phyloP scores from a whole-genome alignment of 2,797 vertebrate species.

The Philypnodon macrostomus region DNA sequence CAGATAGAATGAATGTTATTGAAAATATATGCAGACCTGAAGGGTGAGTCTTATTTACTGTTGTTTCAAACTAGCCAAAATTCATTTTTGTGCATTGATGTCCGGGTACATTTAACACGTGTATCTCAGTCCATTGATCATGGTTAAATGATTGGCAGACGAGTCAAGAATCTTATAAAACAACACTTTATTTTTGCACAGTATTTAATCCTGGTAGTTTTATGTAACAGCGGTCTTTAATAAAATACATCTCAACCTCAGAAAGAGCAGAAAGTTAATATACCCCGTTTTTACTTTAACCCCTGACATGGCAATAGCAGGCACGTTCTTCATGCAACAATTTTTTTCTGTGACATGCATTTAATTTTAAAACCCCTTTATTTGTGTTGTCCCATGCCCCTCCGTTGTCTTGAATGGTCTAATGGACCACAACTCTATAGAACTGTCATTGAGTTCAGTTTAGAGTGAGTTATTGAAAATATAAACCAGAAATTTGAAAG shows the following conservation, averaged over 20 bases:
- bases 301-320: slow-evolving; percentile 63
- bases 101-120: too few species aligned
- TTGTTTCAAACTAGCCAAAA: too few species aligned
- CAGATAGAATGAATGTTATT: slow-evolving; percentile 71
- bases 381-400: background rate
- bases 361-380: slow-evolving; percentile 43
- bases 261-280: slow-evolving; percentile 23
- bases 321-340: slow-evolving; percentile 80
- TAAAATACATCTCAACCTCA: slow-evolving; percentile 75
- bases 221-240: slow-evolving; percentile 73
- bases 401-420: slow-evolving; percentile 10
- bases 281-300: slow-evolving; percentile 16
- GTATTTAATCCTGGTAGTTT: slow-evolving; percentile 64
- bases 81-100: too few species aligned
- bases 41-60: slow-evolving; percentile 55
- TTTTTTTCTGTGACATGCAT: slow-evolving; percentile 75
- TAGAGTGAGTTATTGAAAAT: slow-evolving; percentile 59
- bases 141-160: slow-evolving; percentile 34
- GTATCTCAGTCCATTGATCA: background rate
- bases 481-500: slow-evolving; percentile 55
- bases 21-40: slow-evolving; percentile 78
- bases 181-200: slow-evolving; percentile 72
- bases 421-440: slow-evolving; percentile 11
- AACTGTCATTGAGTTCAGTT: slow-evolving; percentile 10
- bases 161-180: slow-evolving; percentile 67